Evolutionary conservation across 2,888 invertebrate species (phyloP), one percentile per base, ranked within the genome.

Genomic region (Drosophila picticornis): DNA sequence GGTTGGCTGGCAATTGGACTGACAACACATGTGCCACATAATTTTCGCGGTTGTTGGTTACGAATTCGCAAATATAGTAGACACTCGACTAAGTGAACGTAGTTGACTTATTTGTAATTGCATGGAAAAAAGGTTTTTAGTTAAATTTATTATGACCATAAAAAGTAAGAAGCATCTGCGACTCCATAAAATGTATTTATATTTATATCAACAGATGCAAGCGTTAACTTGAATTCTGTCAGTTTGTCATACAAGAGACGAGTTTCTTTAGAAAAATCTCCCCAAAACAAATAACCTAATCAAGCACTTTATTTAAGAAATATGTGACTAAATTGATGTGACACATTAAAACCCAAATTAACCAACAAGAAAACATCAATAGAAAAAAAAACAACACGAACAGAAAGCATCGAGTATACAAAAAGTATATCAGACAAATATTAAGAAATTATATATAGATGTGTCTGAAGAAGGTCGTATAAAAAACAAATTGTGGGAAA

Each of bases 1-100:
- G 56, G 46, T 19, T 55, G 29, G 56, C 51, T 77, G 56, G 48
- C 69, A 78, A 52, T 84, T 72, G 67, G 38, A 66, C 71, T 72
- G 79, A 79, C 83, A 71, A 73, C 82, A 88, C 78, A 90, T 86
- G 89, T 77, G 72, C 31, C 67, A 71, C 71, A 82, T 82, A 69
- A 80, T 77, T 82, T 74, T 80, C 79, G 76, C 80, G 81, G 69
- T 65, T 70, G 72, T 75, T 77, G 71, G 56, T 32, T 73, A 64
- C 59, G 60, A 73, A 83, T 81, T 62, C 70, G 66, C 27, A 22
- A 40, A 4, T 67, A 79, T 64, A 78, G 78, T 75, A 16, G 10
- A 29, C 5, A 50, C 43, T 31, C 36, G 38, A 38, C 50, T 60
- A 77, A 0, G 43, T 11, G 0, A n/a, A 38, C n/a, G 10, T 5